These are phyloP conservation scores for Lagodon rhomboides DNA, from an alignment of 2,797 vertebrate genomes.

Conservation along the genomic window DNA sequence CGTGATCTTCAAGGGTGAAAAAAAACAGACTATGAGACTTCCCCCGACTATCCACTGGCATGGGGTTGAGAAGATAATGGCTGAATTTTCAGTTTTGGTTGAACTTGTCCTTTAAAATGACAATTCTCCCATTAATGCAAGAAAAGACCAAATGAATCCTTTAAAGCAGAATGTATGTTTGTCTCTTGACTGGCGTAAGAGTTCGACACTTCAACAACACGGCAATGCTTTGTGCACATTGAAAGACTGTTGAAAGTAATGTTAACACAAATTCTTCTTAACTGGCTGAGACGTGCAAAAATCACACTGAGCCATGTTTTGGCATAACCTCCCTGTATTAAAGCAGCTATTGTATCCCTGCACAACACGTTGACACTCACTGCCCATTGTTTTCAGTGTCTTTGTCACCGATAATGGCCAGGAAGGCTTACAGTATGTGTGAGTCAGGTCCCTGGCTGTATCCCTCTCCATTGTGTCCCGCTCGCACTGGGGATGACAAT, in stretches of 20 bases:
- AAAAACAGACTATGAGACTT: too few species aligned
- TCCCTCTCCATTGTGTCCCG: slow-evolving; percentile 81
- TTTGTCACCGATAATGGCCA: slow-evolving; percentile 67
- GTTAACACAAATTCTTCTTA: not conserved
- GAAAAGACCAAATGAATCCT: too few species aligned
- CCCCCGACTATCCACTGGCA: too few species aligned
- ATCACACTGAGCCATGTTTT: slow-evolving; percentile 4
- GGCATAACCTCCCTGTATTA: slow-evolving; percentile 13
- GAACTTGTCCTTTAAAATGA: too few species aligned
- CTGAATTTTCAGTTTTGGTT: too few species aligned
- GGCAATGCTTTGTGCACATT: not conserved
- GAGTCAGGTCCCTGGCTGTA: slow-evolving; percentile 78
- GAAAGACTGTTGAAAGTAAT: not conserved
- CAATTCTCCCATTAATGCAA: too few species aligned
- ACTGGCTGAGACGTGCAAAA: not conserved
- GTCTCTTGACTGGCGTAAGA: not conserved
- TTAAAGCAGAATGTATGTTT: not conserved
- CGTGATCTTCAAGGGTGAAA: too few species aligned
- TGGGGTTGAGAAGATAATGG: too few species aligned
- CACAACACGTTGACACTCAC: slow-evolving; percentile 58
- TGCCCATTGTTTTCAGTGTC: slow-evolving; percentile 62
- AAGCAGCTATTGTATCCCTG: slow-evolving; percentile 62
- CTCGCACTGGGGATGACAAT: slow-evolving; percentile 71
- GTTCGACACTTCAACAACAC: too few species aligned
- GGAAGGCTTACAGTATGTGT: slow-evolving; percentile 72